Evolutionary conservation across 2,113 vertebrate genomes (phyloP).

Genomic region (Etheostoma cragini): DNA sequence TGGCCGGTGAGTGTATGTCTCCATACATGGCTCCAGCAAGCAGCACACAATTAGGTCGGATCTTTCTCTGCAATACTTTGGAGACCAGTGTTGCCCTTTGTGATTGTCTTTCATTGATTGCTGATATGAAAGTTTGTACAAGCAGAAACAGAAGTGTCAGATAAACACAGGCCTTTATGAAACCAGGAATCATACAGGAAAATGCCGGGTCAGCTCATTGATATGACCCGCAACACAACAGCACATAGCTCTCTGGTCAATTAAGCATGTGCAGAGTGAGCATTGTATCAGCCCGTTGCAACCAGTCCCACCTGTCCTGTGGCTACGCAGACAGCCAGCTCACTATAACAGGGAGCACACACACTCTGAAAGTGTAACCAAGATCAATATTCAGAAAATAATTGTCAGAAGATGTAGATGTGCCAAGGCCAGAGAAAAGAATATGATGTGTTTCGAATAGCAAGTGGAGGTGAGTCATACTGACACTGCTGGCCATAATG

Average conservation of each 20-base stretch:
- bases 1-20: too few species aligned
- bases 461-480: conserved; percentile 80
- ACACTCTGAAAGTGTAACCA: conserved; percentile 37
- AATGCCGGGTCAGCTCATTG: conserved; percentile 62
- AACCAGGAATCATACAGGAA: conserved; percentile 35
- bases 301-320: conserved; percentile 50
- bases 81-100: conserved; percentile 20
- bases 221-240: conserved; percentile 45
- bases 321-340: conserved; percentile 57
- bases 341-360: conserved; percentile 22
- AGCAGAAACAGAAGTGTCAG: conserved; percentile 24
- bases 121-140: conserved; percentile 33
- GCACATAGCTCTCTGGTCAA: conserved; percentile 56
- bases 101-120: conserved; percentile 55
- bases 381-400: conserved; percentile 66
- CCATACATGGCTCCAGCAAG: background rate
- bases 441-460: conserved; percentile 72
- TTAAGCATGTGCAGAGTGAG: conserved; percentile 51
- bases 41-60: conserved; percentile 24
- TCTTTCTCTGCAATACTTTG: conserved; percentile 22
- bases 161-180: conserved; percentile 43
- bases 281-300: conserved; percentile 32
- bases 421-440: conserved; percentile 53
- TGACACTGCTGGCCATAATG: conserved; percentile 65
- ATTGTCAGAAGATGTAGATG: conserved; percentile 79